A percentile compares a stretch with the other conserved stretches of the same genome.
These are phyloP conservation scores for Mythimna pallens DNA, from an alignment of 2,888 invertebrate species.

Conservation along the genomic window DNA sequence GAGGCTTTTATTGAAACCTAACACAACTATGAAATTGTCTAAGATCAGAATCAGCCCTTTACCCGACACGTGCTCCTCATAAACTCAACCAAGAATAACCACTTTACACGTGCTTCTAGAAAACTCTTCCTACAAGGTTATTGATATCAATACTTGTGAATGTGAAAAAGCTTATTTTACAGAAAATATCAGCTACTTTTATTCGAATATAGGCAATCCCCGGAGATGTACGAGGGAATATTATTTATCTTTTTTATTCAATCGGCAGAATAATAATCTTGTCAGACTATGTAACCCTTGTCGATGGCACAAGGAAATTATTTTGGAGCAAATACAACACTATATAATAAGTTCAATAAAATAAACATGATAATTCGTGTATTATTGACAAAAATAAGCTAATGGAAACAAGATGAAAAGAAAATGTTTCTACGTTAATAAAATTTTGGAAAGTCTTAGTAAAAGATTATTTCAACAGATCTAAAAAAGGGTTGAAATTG, in stretches of 20 bases:
- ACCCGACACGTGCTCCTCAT: background rate
- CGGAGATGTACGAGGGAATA: constrained; percentile 48
- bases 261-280: constrained; percentile 59
- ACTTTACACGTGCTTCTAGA: background rate
- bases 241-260: constrained; percentile 62
- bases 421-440: background rate
- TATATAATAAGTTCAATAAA: constrained; percentile 23
- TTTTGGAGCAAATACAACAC: constrained; percentile 33
- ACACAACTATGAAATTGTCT: background rate
- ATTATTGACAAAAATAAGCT: background rate
- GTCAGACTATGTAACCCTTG: constrained; percentile 52
- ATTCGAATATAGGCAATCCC: constrained; percentile 60
- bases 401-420: background rate
- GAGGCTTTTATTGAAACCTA: too few relatives aligned
- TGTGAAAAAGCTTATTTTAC: constrained; percentile 43
- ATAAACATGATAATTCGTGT: constrained; percentile 26
- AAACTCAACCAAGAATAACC: background rate
- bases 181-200: constrained; percentile 58
- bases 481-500: too few relatives aligned
- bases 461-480: background rate
- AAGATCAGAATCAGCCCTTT: background rate
- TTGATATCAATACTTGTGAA: constrained; percentile 33
- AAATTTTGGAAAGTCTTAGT: background rate
- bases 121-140: constrained; percentile 28
- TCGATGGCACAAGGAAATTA: constrained; percentile 21